phyloP scores from a whole-genome alignment of 2,797 vertebrate species.

The Sarcophilus harrisii region DNA sequence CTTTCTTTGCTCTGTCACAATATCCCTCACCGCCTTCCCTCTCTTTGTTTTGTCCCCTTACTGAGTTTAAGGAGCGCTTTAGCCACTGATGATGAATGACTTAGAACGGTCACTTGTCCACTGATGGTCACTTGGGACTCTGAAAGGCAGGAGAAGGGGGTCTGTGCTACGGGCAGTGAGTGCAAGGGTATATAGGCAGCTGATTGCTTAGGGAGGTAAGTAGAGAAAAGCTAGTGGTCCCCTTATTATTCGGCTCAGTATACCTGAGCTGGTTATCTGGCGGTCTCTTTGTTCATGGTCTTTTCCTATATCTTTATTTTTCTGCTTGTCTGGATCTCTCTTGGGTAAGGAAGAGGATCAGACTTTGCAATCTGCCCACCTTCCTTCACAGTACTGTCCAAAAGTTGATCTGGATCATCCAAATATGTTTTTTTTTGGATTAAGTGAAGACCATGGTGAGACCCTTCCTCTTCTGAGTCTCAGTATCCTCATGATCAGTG shows the following conservation, averaged over 20 bases:
- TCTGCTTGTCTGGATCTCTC: neutral
- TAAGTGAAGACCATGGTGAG: neutral
- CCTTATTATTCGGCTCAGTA: neutral
- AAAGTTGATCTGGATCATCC: neutral
- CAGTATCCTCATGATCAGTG: neutral
- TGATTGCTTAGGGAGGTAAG: neutral
- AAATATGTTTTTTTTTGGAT: neutral
- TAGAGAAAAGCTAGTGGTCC: neutral
- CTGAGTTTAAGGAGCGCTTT: neutral
- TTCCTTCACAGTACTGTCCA: neutral
- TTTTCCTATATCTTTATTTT: neutral
- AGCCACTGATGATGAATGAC: neutral
- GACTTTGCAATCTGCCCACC: neutral
- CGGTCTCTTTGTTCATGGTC: neutral
- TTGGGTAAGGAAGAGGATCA: neutral
- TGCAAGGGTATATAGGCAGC: neutral
- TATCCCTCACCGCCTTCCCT: neutral
- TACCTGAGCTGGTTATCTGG: neutral
- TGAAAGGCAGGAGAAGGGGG: neutral
- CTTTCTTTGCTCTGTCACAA: neutral
- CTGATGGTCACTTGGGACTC: neutral
- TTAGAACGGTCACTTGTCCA: neutral
- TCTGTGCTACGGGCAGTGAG: neutral
- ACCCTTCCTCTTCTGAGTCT: neutral
- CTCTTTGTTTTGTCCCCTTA: neutral